These are phyloP conservation scores for Arrhamphus sclerolepis DNA, from an alignment of 2,797 vertebrate genomes.

Conservation along the genomic window DNA sequence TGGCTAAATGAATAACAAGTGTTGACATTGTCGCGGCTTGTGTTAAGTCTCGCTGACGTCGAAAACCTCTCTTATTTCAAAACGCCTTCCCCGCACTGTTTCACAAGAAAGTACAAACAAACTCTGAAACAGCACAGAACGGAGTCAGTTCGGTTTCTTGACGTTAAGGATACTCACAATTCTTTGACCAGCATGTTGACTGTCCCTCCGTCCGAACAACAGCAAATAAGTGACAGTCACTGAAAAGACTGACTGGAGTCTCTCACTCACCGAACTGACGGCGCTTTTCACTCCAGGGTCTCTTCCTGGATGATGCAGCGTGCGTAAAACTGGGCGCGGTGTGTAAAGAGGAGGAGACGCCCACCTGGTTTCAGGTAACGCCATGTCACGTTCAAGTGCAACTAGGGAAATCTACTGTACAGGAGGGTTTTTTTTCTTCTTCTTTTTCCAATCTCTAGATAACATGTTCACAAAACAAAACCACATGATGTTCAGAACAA, in stretches of 20 bases:
- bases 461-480: too few species aligned
- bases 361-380: slow-evolving; percentile 59
- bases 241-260: neutral
- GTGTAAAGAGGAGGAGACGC: slow-evolving; percentile 75
- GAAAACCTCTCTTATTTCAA: neutral
- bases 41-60: too few species aligned
- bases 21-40: too few species aligned
- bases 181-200: slow-evolving; percentile 79
- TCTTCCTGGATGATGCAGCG: slow-evolving; percentile 68
- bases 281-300: slow-evolving; percentile 12
- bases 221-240: neutral
- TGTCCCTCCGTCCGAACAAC: neutral
- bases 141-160: too few species aligned
- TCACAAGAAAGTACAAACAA: neutral
- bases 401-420: neutral
- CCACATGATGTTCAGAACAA: too few species aligned
- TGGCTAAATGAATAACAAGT: too few species aligned
- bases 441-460: too few species aligned
- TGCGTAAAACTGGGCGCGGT: slow-evolving; percentile 75
- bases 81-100: neutral
- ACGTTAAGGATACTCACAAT: slow-evolving; percentile 73
- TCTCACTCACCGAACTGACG: slow-evolving; percentile 8
- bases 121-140: too few species aligned
- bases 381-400: slow-evolving; percentile 31
- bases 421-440: too few species aligned